Conservation (phyloP, 1,140 invertebrate genomes). For the Lasioglossum albipes region DNA sequence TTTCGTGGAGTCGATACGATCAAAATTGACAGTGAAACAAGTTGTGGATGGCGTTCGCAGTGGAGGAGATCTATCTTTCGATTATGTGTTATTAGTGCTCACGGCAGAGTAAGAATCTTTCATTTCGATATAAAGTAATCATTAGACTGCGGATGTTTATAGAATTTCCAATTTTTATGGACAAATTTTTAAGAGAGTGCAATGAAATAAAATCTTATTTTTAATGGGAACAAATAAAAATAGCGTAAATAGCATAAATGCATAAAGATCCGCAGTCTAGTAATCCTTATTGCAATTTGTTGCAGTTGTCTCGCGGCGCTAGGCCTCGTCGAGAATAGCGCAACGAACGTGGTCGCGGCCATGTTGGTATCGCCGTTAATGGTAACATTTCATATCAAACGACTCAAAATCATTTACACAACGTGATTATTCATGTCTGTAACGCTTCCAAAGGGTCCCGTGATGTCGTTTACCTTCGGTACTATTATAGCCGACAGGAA, state of each 20-base stretch:
- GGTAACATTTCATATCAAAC: slow-evolving; percentile 74
- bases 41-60: slow-evolving; percentile 89
- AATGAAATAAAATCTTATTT: too few relatives aligned
- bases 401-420: background rate
- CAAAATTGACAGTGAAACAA: slow-evolving; percentile 91
- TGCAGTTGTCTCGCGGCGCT: slow-evolving; percentile 83
- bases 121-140: background rate
- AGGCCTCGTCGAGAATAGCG: slow-evolving; percentile 89
- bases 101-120: slow-evolving; percentile 86
- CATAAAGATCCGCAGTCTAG: too few relatives aligned
- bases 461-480: slow-evolving; percentile 92
- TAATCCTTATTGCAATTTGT: background rate
- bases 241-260: too few relatives aligned
- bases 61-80: slow-evolving; percentile 90
- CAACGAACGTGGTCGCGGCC: slow-evolving; percentile 90
- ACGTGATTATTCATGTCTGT: background rate
- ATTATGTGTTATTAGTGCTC: slow-evolving; percentile 89
- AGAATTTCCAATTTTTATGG: too few relatives aligned
- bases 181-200: too few relatives aligned
- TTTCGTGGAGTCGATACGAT: slow-evolving; percentile 87
- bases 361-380: slow-evolving; percentile 94
- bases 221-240: too few relatives aligned
- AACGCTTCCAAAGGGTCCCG: slow-evolving; percentile 83
- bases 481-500: slow-evolving; percentile 87
- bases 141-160: too few relatives aligned